Base-by-base conservation (phyloP, 2,113 vertebrate genomes). In the Haplochromis burtoni region DNA sequence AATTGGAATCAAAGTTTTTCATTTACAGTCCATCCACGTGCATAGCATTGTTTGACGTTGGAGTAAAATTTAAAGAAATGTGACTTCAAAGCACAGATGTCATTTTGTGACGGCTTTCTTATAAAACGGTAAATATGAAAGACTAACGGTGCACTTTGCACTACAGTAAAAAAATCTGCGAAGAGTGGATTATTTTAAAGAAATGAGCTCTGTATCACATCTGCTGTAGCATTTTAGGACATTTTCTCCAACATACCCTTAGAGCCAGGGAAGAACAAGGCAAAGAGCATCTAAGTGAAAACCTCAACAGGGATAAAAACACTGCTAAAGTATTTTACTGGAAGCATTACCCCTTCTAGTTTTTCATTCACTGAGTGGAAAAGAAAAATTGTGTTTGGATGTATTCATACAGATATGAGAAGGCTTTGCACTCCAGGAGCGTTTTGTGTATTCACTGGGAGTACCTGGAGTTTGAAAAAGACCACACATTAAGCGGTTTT, bases 191-290 rank as follows among this genome's bases (percentile, higher is more conserved):
- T 83, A 73, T 49, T 84, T 89, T 84, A 83, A 90, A 71, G 76
- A 89, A 89, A 93, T 59, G 40, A 88, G 66, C 83, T 87, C 55
- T 87, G 84, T 24, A 83, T 55, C 89, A 89, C 87, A 93, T 93
- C 88, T 91, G 90, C 90, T 93, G 63, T 55, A 83, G 68, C 16
- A n/a, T 47, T 92, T 94, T 57, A 81, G 81, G 78, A 88, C 29
- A 45, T 19, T 5, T 11, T 35, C 59, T 47, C 55, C n/a, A 24
- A 83, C 51, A 11, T 49, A 49, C 2, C 81, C 89, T 55, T 54
- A 40, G 78, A 86, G n/a, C 7, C 35, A 47, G 24, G 45, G 42
- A 80, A 59, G 66, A 86, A 51, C 63, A 38, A 89, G 73, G 19
- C 51, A 81, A 83, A 89, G 49, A 88, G 73, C 63, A 85, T 57